Conservation (phyloP, 2,888 invertebrate genomes). For the Campaea margaritaria region DNA sequence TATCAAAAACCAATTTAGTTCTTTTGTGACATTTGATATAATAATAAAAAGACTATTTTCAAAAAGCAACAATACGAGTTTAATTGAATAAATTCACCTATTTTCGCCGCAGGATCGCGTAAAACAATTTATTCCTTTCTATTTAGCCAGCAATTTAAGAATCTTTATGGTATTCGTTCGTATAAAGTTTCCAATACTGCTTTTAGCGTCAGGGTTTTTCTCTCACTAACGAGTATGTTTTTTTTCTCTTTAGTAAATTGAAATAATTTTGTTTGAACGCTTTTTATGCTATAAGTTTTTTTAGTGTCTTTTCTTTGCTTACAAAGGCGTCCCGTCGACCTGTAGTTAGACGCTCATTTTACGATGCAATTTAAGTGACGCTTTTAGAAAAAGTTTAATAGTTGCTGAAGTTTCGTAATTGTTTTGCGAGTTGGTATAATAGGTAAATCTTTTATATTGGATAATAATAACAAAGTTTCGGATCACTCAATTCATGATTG, state of each 20-base stretch:
- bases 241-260: constrained; percentile 50
- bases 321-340: constrained; percentile 41
- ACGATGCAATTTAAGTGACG: constrained; percentile 26
- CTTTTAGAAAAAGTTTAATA: neutral
- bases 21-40: constrained; percentile 2
- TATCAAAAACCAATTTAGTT: constrained; percentile 9
- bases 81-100: constrained; percentile 18
- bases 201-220: constrained; percentile 44
- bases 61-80: constrained; percentile 28
- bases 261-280: constrained; percentile 57
- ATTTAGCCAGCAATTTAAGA: constrained; percentile 46
- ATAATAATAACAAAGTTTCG: too few relatives aligned
- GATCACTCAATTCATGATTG: too few relatives aligned
- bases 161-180: constrained; percentile 42
- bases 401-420: neutral
- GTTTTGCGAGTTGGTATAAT: neutral
- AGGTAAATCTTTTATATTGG: too few relatives aligned
- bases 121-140: constrained; percentile 36
- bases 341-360: constrained; percentile 34
- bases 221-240: constrained; percentile 50
- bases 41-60: constrained; percentile 7
- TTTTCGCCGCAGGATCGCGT: constrained; percentile 29
- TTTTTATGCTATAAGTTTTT: constrained; percentile 53
- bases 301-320: constrained; percentile 51
- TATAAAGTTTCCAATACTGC: constrained; percentile 48